Base-by-base conservation (phyloP, 2,113 vertebrate species). In the Entosphenus tridentatus region DNA sequence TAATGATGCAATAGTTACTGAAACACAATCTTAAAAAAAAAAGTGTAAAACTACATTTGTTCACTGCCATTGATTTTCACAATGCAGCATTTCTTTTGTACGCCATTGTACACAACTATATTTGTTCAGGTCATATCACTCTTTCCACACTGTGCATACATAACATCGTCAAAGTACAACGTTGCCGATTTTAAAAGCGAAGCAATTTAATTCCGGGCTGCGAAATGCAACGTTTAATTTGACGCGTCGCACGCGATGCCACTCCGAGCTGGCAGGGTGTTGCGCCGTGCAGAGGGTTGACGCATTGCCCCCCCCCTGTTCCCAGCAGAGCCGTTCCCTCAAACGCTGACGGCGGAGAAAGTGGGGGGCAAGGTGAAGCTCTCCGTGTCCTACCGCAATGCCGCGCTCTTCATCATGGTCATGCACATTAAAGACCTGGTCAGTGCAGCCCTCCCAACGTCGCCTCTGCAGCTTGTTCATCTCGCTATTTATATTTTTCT, bases 381-480 rank as follows among this genome's bases (percentile, higher is more conserved):
- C 3, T 98, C 90, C 1, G 78, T 98, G 74, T 98, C 92, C 21
- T 96, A 96, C 72, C 81, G 93, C 79, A 96, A 98, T 73, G 83
- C 84, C 72, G 95, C 85, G 16, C 88, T 98, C 0, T 98, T 96
- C 81, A 87, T 96, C 80, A 98, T 98, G 92, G 87, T 98, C 75
- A 98, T 96, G 92, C 93, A 98, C 81, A 98, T 98, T 76, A 86
- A 84, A 81, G 90, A 95, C 72, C 81, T 97, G 79, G 86, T 88
- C 79, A 81, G 82, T 76, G 68, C 39, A 39, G 39, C 5, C 39
- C 39, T 39, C 39, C 39, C 39, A 39, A 39, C 39, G 39, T 39
- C 39, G 39, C 39, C 39, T 39, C 39, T 39, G 39, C 39, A 39
- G 39, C 39, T 39, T 39, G 39, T 39, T 39, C 39, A 39, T 5